Conservation (phyloP, 2,888 invertebrate genomes). For the Acrocera orbiculus region DNA sequence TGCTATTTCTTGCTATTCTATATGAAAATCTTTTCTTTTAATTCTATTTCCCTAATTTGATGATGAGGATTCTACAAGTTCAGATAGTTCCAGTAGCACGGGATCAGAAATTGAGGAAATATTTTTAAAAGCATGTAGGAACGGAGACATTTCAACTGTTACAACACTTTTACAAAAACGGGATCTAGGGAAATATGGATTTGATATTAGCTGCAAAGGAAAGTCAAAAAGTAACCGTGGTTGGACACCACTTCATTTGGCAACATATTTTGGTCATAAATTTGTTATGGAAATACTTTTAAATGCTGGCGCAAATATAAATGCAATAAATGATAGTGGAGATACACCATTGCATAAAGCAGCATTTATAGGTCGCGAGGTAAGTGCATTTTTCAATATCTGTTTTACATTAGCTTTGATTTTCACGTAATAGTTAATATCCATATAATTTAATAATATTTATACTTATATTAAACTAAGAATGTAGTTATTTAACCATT, state of each 20-base stretch:
- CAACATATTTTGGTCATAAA: slow-evolving; percentile 47
- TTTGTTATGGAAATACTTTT: slow-evolving; percentile 39
- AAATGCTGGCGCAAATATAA: slow-evolving; percentile 39
- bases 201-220: slow-evolving; percentile 48
- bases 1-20: too few species aligned
- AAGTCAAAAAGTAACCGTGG: slow-evolving; percentile 45
- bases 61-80: slow-evolving; percentile 11
- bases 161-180: slow-evolving; percentile 35
- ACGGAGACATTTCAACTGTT: slow-evolving; percentile 40
- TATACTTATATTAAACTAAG: too few species aligned
- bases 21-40: too few species aligned
- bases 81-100: slow-evolving; percentile 10
- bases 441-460: too few species aligned
- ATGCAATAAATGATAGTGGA: slow-evolving; percentile 44
- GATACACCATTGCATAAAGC: slow-evolving; percentile 51
- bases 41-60: too few species aligned
- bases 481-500: too few species aligned
- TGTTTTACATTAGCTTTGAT: too few species aligned
- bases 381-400: too few species aligned
- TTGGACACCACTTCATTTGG: slow-evolving; percentile 50
- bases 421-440: too few species aligned
- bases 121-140: slow-evolving; percentile 41
- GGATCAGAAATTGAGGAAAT: slow-evolving; percentile 37
- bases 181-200: slow-evolving; percentile 34
- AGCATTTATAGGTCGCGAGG: slow-evolving; percentile 49